Base-by-base conservation (phyloP, 2,113 vertebrate genomes). In the Meles meles region DNA sequence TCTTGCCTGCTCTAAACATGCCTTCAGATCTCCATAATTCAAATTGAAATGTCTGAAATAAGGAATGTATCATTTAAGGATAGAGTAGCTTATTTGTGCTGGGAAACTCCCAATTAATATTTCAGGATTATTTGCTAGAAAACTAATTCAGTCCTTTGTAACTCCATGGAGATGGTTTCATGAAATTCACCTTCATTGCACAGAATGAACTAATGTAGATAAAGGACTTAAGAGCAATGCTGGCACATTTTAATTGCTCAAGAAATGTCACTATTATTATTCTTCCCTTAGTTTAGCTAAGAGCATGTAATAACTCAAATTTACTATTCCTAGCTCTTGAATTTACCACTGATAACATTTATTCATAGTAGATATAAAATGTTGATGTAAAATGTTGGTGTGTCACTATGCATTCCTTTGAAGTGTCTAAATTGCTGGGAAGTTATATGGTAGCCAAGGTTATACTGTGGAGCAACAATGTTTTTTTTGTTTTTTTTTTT, bases 31-130 rank as follows among this genome's bases (percentile, higher is more conserved):
- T 89, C 23, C 88, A 23, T 97, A 98, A 98, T 98, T 98, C 86
- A 98, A 95, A 95, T 79, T 96, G 86, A 93, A 97, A 84, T 97
- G 93, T 69, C 97, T 98, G 90, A 98, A 98, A 95, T 98, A 85
- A 97, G 93, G 97, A 95, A 69, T 88, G 34, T 95, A 57, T 90
- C 94, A 90, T 98, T 98, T 93, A 88, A 95, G 85, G 39, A 85
- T 82, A 84, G 98, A 74, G 92, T 93, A 71, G 82, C 96, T 98
- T 93, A 92, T 98, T 96, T 98, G 96, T 96, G 69, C 71, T 98
- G 96, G 95, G 93, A 95, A 98, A 97, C 90, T 97, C 92, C 90
- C 95, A 97, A 97, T 97, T 98, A 97, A 97, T 96, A 79, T 95
- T 98, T 96, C 72, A 95, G 55, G 85, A 95, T 98, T 90, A 91